A percentile compares a stretch with the other conserved stretches of the same genome.
phyloP scores from a whole-genome alignment of 1,140 invertebrate species.

The Popillia japonica region DNA sequence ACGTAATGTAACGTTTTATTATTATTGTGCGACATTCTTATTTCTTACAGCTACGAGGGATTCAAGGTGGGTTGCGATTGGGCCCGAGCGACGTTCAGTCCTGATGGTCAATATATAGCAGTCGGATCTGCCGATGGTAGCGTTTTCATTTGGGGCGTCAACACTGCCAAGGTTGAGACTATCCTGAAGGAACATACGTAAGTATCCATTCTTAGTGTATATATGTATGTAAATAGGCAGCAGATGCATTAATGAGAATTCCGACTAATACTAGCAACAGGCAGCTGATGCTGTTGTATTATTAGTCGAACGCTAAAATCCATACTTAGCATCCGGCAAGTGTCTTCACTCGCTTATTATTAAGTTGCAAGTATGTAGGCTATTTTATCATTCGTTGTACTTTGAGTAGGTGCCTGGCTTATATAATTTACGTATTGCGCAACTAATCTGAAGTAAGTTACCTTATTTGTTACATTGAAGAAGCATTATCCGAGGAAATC shows the following conservation, averaged over 20 bases:
- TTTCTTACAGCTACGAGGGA: slow-evolving; percentile 82
- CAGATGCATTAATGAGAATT: slow-evolving; percentile 10
- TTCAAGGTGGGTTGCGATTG: slow-evolving; percentile 97
- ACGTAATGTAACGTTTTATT: slow-evolving; percentile 32
- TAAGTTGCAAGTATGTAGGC: background rate
- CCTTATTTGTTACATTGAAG: too few species aligned
- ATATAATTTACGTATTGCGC: background rate
- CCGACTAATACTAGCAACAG: background rate
- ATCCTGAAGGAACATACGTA: slow-evolving; percentile 90
- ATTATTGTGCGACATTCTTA: slow-evolving; percentile 20
- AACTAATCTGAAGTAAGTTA: too few species aligned
- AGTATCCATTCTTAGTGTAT: slow-evolving; percentile 60
- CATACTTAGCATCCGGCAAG: slow-evolving; percentile 1
- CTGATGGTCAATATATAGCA: slow-evolving; percentile 85
- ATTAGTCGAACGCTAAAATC: background rate
- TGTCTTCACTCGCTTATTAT: slow-evolving; percentile 3
- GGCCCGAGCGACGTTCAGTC: slow-evolving; percentile 90
- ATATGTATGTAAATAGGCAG: background rate
- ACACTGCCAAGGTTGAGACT: slow-evolving; percentile 78
- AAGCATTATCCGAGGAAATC: too few species aligned
- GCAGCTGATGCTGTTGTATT: slow-evolving; percentile 8
- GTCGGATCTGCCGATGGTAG: slow-evolving; percentile 91
- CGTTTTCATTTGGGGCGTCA: slow-evolving; percentile 91
- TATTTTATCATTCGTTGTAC: slow-evolving; percentile 11
- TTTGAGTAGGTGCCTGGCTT: background rate